These are phyloP conservation scores for Dendrolimus pini DNA, from an alignment of 2,888 invertebrate species.

Conservation along the genomic window DNA sequence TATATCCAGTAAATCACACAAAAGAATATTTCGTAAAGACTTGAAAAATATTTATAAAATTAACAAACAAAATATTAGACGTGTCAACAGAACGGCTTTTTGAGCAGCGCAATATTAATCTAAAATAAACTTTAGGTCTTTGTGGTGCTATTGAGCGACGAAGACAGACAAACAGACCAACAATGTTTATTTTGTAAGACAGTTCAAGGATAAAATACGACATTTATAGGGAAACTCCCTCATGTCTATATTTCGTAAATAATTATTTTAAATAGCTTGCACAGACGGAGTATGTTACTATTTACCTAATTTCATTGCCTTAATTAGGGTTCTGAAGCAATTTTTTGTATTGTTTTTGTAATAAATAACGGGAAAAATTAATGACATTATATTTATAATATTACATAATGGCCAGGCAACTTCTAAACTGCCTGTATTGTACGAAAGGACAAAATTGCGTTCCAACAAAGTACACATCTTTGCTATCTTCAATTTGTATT, in stretches of 20 bases:
- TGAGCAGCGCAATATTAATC: not conserved
- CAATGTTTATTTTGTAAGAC: not conserved
- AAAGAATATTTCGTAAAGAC: not conserved
- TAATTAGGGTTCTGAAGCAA: too few relatives aligned
- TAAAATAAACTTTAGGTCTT: not conserved
- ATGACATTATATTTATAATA: too few relatives aligned
- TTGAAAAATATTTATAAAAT: not conserved
- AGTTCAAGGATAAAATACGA: not conserved
- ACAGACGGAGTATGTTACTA: too few relatives aligned
- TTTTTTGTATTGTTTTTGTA: too few relatives aligned
- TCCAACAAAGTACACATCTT: too few relatives aligned
- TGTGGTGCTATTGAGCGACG: not conserved
- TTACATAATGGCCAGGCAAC: too few relatives aligned
- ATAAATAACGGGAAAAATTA: too few relatives aligned
- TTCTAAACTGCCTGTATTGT: too few relatives aligned
- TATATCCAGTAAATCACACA: too few relatives aligned
- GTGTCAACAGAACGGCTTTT: not conserved
- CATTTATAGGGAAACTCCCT: not conserved
- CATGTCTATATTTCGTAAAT: not conserved
- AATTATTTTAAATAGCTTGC: conserved; percentile 1
- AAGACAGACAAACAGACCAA: not conserved
- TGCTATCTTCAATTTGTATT: too few relatives aligned
- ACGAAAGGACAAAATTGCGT: too few relatives aligned
- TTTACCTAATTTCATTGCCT: too few relatives aligned
- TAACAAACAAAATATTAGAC: not conserved